A percentile compares a stretch with the other conserved stretches of the same genome.
Conservation (phyloP, 2,113 vertebrate genomes). For the Mormoops blainvillei region DNA sequence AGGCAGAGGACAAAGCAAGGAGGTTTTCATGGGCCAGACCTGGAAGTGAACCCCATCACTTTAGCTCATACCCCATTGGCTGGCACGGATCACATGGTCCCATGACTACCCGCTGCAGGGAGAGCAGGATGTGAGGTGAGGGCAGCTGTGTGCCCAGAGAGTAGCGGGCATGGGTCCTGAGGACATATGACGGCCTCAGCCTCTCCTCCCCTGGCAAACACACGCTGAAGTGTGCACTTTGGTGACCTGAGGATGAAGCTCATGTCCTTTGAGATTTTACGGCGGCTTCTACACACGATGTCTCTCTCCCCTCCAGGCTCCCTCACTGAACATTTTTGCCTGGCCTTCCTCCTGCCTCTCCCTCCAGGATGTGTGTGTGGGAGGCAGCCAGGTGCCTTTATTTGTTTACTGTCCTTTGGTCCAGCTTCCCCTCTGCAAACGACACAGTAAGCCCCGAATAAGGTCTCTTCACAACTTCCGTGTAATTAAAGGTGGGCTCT, state of each 20-base stretch:
- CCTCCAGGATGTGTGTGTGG: accelerated
- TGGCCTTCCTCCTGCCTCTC: neutral
- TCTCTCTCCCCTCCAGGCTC: accelerated
- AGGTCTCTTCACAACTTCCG: neutral
- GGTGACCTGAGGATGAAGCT: neutral
- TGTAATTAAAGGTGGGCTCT: neutral
- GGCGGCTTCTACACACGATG: accelerated
- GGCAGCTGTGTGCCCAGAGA: accelerated
- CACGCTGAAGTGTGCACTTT: accelerated
- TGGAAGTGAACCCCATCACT: accelerated
- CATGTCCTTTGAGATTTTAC: no score
- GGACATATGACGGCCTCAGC: accelerated
- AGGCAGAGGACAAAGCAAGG: accelerated
- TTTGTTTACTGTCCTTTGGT: neutral
- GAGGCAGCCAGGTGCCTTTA: accelerated
- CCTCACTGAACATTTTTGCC: neutral
- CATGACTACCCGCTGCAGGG: accelerated
- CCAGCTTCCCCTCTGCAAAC: neutral
- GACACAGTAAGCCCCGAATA: neutral
- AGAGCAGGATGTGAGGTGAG: no score
- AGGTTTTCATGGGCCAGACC: accelerated
- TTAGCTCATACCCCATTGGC: neutral
- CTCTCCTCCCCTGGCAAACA: neutral
- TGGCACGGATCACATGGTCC: accelerated
- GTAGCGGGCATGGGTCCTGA: accelerated